Percentiles rank a stretch among this genome's conserved stretches.
Conservation (phyloP, 2,797 vertebrate genomes). For the Myripristis murdjan region DNA sequence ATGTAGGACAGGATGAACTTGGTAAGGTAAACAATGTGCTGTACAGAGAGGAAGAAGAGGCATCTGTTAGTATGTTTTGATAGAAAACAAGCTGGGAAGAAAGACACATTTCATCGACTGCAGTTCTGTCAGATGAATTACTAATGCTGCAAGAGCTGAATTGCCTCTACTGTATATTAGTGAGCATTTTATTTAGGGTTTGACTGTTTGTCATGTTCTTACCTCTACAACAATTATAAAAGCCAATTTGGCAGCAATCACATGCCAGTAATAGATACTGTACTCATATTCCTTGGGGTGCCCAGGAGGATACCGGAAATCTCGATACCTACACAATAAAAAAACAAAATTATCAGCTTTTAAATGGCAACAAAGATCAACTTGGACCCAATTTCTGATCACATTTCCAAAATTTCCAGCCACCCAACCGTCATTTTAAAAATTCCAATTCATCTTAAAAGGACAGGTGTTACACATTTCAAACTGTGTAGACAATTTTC, state of each 20-base stretch:
- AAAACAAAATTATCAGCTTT: constrained; percentile 18
- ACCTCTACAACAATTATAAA: constrained; percentile 96
- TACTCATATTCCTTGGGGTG: constrained; percentile 90
- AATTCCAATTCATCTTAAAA: background rate
- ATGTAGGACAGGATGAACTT: constrained; percentile 93
- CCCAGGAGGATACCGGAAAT: constrained; percentile 92
- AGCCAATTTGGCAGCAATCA: constrained; percentile 94
- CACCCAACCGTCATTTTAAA: too few species aligned
- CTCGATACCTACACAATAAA: constrained; percentile 93
- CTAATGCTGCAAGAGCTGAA: too few species aligned
- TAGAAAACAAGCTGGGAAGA: background rate
- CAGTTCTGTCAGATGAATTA: too few species aligned
- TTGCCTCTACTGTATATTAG: too few species aligned
- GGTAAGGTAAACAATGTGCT: constrained; percentile 94
- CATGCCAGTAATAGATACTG: constrained; percentile 94
- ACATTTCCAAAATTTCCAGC: too few species aligned
- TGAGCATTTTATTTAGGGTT: too few species aligned
- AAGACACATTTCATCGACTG: background rate
- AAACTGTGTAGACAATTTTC: background rate
- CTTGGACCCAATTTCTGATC: background rate
- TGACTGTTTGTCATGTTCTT: constrained; percentile 1
- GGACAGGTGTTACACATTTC: background rate
- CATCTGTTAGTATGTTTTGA: background rate
- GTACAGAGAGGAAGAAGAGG: constrained; percentile 35
- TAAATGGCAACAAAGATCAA: background rate